Conservation (phyloP, 2,888 invertebrate genomes). For the Brachynemurus nebulosus region DNA sequence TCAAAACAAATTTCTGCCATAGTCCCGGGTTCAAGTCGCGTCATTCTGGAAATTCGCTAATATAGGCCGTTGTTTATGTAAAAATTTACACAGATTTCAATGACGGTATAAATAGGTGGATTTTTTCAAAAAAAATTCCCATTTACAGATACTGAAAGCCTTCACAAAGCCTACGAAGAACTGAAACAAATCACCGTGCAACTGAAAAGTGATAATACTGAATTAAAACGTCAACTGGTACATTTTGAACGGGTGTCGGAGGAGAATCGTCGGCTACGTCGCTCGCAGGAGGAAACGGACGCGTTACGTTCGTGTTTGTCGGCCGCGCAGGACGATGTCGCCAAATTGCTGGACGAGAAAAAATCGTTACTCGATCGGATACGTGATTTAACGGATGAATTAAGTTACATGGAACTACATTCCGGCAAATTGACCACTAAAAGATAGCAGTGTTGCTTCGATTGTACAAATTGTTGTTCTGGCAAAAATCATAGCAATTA, state of each 20-base stretch:
- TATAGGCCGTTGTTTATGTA: too few relatives aligned
- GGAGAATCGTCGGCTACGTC: constrained; percentile 38
- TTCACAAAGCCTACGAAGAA: constrained; percentile 1
- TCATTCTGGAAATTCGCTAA: too few relatives aligned
- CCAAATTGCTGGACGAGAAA: constrained; percentile 57
- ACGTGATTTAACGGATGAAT: constrained; percentile 46
- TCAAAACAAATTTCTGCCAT: too few relatives aligned
- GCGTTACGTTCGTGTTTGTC: constrained; percentile 43
- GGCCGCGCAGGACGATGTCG: constrained; percentile 63
- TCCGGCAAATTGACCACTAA: constrained; percentile 37
- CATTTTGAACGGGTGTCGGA: constrained; percentile 45
- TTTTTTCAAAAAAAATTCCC: too few relatives aligned
- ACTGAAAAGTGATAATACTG: constrained; percentile 47
- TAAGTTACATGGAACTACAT: constrained; percentile 25
- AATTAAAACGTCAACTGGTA: constrained; percentile 42
- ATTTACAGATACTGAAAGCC: background rate
- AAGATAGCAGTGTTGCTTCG: constrained; percentile 58
- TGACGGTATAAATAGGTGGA: too few relatives aligned
- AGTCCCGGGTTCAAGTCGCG: background rate
- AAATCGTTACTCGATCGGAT: constrained; percentile 56
- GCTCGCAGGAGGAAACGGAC: constrained; percentile 43
- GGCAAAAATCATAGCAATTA: constrained; percentile 30
- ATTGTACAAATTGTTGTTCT: constrained; percentile 53
- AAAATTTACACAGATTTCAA: too few relatives aligned
- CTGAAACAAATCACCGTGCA: constrained; percentile 37